Percentiles rank a stretch among this genome's conserved stretches.
phyloP scores from a whole-genome alignment of 1,140 invertebrate species.

The Carposina sasakii region DNA sequence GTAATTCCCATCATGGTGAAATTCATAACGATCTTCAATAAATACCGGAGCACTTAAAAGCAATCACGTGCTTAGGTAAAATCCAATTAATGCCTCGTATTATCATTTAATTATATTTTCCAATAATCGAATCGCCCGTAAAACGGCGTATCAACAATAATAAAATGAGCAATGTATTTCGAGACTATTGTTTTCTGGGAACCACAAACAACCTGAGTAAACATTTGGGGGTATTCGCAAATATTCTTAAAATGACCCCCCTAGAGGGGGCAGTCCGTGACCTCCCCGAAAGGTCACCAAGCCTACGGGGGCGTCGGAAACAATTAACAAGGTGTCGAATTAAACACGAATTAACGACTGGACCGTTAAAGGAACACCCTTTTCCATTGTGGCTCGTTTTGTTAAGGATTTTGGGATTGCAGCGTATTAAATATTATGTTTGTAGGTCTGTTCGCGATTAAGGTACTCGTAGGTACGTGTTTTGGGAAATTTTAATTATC shows the following conservation, averaged over 20 bases:
- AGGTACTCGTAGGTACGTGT: slow-evolving; percentile 38
- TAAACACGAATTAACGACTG: slow-evolving; percentile 69
- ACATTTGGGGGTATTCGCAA: slow-evolving; percentile 60
- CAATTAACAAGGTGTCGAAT: slow-evolving; percentile 73
- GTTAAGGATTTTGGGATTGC: slow-evolving; percentile 67
- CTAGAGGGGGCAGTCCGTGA: slow-evolving; percentile 37
- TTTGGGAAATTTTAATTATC: slow-evolving; percentile 31
- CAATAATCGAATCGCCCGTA: slow-evolving; percentile 69
- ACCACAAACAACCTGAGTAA: slow-evolving; percentile 69
- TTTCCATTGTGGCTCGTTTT: slow-evolving; percentile 63
- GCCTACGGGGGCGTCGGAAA: slow-evolving; percentile 64
- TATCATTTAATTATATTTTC: slow-evolving; percentile 71
- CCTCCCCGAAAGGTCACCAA: slow-evolving; percentile 56
- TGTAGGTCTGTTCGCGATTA: slow-evolving; percentile 61
- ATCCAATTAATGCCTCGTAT: slow-evolving; percentile 70
- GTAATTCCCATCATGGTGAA: background rate
- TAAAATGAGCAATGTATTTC: slow-evolving; percentile 72
- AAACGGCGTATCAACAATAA: slow-evolving; percentile 71
- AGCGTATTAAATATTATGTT: slow-evolving; percentile 64
- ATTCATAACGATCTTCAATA: slow-evolving; percentile 23
- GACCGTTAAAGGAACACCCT: slow-evolving; percentile 67
- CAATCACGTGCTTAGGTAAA: slow-evolving; percentile 53
- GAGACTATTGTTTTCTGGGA: slow-evolving; percentile 70
- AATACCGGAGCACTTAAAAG: slow-evolving; percentile 47
- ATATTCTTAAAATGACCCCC: slow-evolving; percentile 72